Percentiles rank a stretch among this genome's conserved stretches.
phyloP scores from a whole-genome alignment of 2,888 invertebrate genomes.

The Plusia festucae region DNA sequence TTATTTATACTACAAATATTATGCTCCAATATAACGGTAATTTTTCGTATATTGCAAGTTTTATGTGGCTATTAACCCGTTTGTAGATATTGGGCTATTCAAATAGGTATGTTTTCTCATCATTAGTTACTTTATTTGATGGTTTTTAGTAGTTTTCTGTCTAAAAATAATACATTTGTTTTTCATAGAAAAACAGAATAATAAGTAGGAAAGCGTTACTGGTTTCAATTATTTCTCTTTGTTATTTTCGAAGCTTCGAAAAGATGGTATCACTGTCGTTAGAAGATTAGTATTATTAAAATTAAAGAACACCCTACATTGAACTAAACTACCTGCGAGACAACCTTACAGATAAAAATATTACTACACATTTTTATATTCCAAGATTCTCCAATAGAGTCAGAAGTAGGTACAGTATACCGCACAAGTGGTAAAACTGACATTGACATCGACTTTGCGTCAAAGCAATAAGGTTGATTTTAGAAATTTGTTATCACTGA shows the following conservation, averaged over 20 bases:
- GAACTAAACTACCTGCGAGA: background rate
- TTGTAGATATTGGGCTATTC: background rate
- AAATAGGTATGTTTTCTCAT: background rate
- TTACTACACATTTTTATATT: background rate
- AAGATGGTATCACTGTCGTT: background rate
- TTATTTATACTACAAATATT: slow-evolving; percentile 29
- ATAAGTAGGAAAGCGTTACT: too few relatives aligned
- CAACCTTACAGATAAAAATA: slow-evolving; percentile 1
- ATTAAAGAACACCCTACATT: background rate
- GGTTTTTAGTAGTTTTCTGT: too few relatives aligned
- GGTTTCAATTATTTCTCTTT: too few relatives aligned
- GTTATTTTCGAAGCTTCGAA: too few relatives aligned
- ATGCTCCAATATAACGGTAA: slow-evolving; percentile 18
- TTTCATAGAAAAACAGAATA: too few relatives aligned
- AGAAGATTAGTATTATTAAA: background rate
- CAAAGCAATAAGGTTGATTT: background rate
- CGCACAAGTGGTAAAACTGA: background rate
- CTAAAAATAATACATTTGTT: too few relatives aligned
- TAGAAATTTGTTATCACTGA: background rate
- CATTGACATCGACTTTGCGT: too few relatives aligned
- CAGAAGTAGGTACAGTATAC: slow-evolving; percentile 4
- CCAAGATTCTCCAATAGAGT: background rate
- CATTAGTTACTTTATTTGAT: too few relatives aligned
- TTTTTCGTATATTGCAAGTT: background rate
- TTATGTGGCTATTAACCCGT: background rate